phyloP scores from a whole-genome alignment of 2,888 invertebrate species.

The Omphaloscelis lunosa region DNA sequence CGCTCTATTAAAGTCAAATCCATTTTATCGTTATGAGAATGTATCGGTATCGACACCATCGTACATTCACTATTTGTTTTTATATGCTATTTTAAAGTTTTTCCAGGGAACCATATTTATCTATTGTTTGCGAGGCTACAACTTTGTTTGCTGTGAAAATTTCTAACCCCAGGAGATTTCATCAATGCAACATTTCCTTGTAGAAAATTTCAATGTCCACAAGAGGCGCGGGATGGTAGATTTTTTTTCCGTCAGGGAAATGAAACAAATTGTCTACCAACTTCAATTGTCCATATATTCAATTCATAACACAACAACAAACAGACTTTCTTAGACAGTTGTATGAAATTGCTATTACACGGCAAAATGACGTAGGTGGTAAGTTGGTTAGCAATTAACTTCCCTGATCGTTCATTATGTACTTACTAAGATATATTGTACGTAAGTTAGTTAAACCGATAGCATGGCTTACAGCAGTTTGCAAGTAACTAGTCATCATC shows the following conservation, averaged over 20 bases:
- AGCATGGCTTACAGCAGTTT: not conserved
- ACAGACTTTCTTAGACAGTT: not conserved
- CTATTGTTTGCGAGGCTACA: constrained; percentile 12
- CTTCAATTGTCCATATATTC: not conserved
- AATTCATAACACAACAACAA: not conserved
- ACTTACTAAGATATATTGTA: not conserved
- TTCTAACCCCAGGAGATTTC: constrained; percentile 20
- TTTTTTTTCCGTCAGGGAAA: not conserved
- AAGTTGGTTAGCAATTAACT: not conserved
- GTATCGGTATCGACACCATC: not conserved
- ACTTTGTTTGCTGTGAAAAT: constrained; percentile 30
- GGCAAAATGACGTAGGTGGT: not conserved
- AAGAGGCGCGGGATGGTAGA: not conserved
- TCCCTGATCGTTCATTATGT: no score
- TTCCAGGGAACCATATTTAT: constrained; percentile 33
- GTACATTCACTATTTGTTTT: constrained; percentile 9
- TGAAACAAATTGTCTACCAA: not conserved
- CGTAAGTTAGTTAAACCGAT: not conserved
- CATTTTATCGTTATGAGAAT: not conserved
- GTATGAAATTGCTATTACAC: not conserved
- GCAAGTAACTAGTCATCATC: constrained; percentile 2
- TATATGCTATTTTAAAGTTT: constrained; percentile 12
- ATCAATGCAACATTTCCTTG: constrained; percentile 34
- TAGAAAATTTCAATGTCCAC: constrained; percentile 17
- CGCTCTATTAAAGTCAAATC: not conserved